phyloP scores from a whole-genome alignment of 2,888 invertebrate genomes.

The Standfussiana lucernea region DNA sequence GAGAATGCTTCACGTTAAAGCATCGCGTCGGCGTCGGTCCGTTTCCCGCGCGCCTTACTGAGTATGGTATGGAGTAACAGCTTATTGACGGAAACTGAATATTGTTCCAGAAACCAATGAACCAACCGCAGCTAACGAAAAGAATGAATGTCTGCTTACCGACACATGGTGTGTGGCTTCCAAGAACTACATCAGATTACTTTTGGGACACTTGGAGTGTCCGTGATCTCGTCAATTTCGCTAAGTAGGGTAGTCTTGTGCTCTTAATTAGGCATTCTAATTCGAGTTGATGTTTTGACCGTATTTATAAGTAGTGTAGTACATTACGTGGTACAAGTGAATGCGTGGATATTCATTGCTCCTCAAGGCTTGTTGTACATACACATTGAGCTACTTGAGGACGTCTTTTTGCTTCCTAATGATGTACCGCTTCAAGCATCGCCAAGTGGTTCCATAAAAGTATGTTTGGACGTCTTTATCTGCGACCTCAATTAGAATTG shows the following conservation, averaged over 20 bases:
- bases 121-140: not conserved
- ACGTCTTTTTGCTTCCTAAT: slow-evolving; percentile 23
- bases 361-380: slow-evolving; percentile 7
- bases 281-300: not conserved
- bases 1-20: not conserved
- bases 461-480: slow-evolving; percentile 26
- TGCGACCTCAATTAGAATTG: slow-evolving; percentile 25
- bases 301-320: not conserved
- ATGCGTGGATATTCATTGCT: not conserved
- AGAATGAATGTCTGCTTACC: not conserved
- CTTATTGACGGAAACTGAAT: not conserved
- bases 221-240: not conserved
- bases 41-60: not conserved
- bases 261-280: not conserved
- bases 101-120: not conserved
- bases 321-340: not conserved
- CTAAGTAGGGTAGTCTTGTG: not conserved
- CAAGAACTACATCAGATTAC: not conserved
- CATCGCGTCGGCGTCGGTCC: not conserved
- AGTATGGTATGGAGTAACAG: not conserved
- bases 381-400: slow-evolving; percentile 8
- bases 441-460: slow-evolving; percentile 15
- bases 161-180: not conserved
- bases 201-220: not conserved
- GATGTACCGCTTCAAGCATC: slow-evolving; percentile 24